Base-by-base conservation (phyloP, 2,797 vertebrate genomes). In the Chelon auratus region DNA sequence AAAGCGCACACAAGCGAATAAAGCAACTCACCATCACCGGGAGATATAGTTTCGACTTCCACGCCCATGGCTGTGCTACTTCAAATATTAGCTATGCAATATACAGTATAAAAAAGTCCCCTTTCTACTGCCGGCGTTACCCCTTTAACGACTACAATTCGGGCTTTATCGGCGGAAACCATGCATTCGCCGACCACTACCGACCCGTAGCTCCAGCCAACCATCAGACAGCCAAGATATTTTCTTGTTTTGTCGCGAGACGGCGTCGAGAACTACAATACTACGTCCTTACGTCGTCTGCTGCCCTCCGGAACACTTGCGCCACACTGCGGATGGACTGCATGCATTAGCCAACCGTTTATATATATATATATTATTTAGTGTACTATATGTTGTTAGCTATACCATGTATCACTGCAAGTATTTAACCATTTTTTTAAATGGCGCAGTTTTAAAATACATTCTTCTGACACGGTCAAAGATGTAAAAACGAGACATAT, bases 41-140 rank as follows among this genome's bases (percentile, higher is more conserved):
- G 96, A 80, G 96, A 96, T 94, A 99, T 97, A 78, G 95, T 97
- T 94, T 98, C 96, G 85, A 99, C 95, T 84, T 98, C 97, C 87
- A 99, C 97, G 76, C 97, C 97, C 97, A 99, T 99, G 70, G 57
- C 88, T 80, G 78, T 78, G 63, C 74, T 83, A 37, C 60, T 72
- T 74, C 20, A 9, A 57, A 22, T 10, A 56, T 62, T 6, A 71
- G 30, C 64, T 81, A 80, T 77, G 18, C 75, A 72, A 72, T 85
- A 87, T 88, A 68, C 39, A 86, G 61, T 40, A 57, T 60, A 48
- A 47, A 61, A 55, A 52, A 54, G 68, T 65, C 50, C 62, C 48
- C 36, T 67, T 55, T 63, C 3, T 11, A 51, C 43, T 53, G 70
- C 7, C 58, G 40, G 1, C 15, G 73, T 40, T 43, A 26, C 52